These are phyloP conservation scores for Brachionus calyciflorus DNA, from an alignment of 1,140 invertebrate genomes.

Conservation along the genomic window DNA sequence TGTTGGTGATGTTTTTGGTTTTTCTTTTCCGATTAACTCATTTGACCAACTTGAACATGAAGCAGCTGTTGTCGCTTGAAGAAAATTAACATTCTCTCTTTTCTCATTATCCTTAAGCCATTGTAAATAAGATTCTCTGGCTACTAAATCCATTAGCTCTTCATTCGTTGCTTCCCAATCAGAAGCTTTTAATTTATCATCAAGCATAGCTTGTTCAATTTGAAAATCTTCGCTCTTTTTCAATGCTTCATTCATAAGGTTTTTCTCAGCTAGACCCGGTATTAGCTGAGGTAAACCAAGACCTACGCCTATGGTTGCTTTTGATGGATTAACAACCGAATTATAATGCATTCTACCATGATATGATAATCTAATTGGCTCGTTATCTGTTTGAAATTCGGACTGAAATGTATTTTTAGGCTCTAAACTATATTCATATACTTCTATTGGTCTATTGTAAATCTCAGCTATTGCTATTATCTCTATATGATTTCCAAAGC, in stretches of 20 bases:
- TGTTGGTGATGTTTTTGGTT: neutral
- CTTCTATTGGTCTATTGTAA: constrained; percentile 85
- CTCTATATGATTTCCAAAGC: constrained; percentile 89
- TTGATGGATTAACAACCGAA: constrained; percentile 81
- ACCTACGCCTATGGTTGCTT: constrained; percentile 75
- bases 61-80: neutral
- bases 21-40: neutral
- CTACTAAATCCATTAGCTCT: constrained; percentile 80
- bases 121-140: constrained; percentile 81
- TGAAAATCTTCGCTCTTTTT: constrained; percentile 78
- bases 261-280: constrained; percentile 74
- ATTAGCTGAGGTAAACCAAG: constrained; percentile 79
- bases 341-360: constrained; percentile 86
- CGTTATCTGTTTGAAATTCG: constrained; percentile 68
- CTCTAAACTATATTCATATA: constrained; percentile 81
- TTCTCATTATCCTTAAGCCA: constrained; percentile 75
- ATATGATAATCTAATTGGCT: constrained; percentile 83
- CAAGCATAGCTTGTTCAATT: constrained; percentile 85
- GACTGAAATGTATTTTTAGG: constrained; percentile 87
- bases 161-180: constrained; percentile 92
- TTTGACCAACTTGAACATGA: constrained; percentile 28
- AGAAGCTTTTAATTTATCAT: constrained; percentile 84
- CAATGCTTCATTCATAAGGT: constrained; percentile 74
- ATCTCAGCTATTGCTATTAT: constrained; percentile 89
- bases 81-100: constrained; percentile 56